Base-by-base conservation (phyloP, 2,888 invertebrate species). In the Stenodema calcarata region DNA sequence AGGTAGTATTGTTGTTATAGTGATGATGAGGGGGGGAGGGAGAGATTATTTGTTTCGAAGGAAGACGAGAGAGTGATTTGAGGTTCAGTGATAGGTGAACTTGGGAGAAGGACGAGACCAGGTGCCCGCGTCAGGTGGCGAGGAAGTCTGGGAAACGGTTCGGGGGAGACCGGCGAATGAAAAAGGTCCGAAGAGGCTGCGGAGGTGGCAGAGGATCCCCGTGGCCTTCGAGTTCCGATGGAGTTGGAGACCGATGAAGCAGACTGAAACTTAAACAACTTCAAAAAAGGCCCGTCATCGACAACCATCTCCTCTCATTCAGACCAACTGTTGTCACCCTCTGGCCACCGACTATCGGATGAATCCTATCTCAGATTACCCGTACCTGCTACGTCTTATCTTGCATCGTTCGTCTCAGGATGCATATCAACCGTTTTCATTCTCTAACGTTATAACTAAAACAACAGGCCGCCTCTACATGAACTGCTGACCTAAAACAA, bases 111-210 rank as follows among this genome's bases (percentile, higher is more conserved):
- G 86, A 41, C 30, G 54, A 23, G 73, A 54, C 86, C 86, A 86
- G 86, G 86, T 86, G 86, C 78, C 86, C 62, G 78, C 86, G 86
- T 86, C 86, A 86, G 86, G 78, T 86, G 86, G 86, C 86, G 78
- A 86, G 86, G 86, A 86, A 86, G 86, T 86, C 78, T 86, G 78
- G 86, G 86, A 86, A 54, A 86, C 35, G 35, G 86, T 50, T 16
- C 42, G 78, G 41, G 30, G 76, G 18, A 23, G 76, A 0, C 18
- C 27, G 62, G 18, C 62, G 54, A 62, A 62, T 23, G 62, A 62
- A 62, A 62, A 62, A 62, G 62, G 62, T 62, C 14, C 62, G n/a
- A 35, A 18, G 83, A 44, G 30, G 83, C 69, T 30, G 62, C 50
- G 28, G 50, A 30, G 30, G 54, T 27, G 80, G 23, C 28, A 11